Base-by-base conservation (phyloP, 2,113 vertebrate genomes). In the Mobula birostris region DNA sequence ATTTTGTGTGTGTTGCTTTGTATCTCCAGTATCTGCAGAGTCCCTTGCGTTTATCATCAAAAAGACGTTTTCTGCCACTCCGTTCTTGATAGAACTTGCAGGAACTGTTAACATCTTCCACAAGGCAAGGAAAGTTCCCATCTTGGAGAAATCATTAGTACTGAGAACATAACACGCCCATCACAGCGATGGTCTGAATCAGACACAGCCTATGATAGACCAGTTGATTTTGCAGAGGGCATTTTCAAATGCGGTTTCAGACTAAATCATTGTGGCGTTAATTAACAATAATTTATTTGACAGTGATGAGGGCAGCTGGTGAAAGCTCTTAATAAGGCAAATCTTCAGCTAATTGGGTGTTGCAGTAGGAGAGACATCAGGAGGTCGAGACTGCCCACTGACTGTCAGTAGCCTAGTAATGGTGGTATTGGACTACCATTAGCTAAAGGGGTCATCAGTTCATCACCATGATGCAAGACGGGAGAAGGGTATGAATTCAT, bases 301-400 rank as follows among this genome's bases (percentile, higher is more conserved):
- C 82, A 58, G 58, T 88, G 85, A 88, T 32, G 29, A 63, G 85
- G 85, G 66, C 29, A 66, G 85, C 58, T 88, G 58, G 85, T 12
- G 61, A 66, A 66, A 88, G 83, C 58, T n/a, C 27, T 63, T 88
- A 88, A 88, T 88, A 58, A 63, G 24, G 11, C 8, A n/a, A 88
- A 88, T 88, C 58, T 88, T 88, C 83, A 88, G 27, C 27, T 88
- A 88, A 88, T 88, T 63, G 58, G 29, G 82, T 85, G 83, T 63
- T 88, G 83, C 29, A n/a, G 61, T 88, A 58, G 27, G 27, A 88
- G 11, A n/a, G 82, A 29, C 0, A 27, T 27, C 27, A 15, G 77
- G 77, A n/a, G 83, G 61, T 63, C 56, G 27, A 87, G 58, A 3
- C 48, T n/a, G 83, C 56, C 12, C 27, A n/a, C 14, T n/a, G 85